Percentiles rank a stretch among this genome's conserved stretches.
These are phyloP conservation scores for Lophius piscatorius DNA, from an alignment of 2,113 vertebrate species.

Conservation along the genomic window DNA sequence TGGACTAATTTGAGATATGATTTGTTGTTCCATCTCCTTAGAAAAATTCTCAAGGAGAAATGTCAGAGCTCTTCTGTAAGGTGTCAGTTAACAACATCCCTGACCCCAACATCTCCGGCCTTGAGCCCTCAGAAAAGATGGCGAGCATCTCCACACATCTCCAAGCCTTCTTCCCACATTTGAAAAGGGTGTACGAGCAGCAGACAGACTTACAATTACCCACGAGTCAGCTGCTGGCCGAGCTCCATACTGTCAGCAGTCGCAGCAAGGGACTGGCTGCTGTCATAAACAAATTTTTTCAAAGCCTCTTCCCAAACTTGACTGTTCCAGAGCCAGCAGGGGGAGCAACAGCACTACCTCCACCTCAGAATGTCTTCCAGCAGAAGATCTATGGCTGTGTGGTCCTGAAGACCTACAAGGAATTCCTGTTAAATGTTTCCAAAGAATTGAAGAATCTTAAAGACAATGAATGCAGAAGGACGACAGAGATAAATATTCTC, in stretches of 20 bases:
- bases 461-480: constrained; percentile 45
- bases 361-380: constrained; percentile 77
- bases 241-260: not conserved
- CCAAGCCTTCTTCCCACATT: constrained; percentile 71
- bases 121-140: constrained; percentile 64
- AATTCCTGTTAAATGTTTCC: constrained; percentile 60
- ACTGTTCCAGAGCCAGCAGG: constrained; percentile 59
- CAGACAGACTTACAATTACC: constrained; percentile 73
- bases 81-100: constrained; percentile 63
- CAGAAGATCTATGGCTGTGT: constrained; percentile 82
- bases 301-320: constrained; percentile 74
- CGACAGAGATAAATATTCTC: constrained; percentile 20
- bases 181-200: constrained; percentile 74
- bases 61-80: constrained; percentile 70
- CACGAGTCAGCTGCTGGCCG: constrained; percentile 42
- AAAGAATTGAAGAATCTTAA: constrained; percentile 69
- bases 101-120: constrained; percentile 70
- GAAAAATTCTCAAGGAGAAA: constrained; percentile 74
- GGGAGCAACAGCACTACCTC: constrained; percentile 61
- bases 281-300: constrained; percentile 52
- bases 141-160: constrained; percentile 66
- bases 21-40: constrained; percentile 24
- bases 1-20: not conserved
- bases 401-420: constrained; percentile 74
- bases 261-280: constrained; percentile 30